phyloP scores from a whole-genome alignment of 2,797 vertebrate species.

The Spinibarbus caldwelli region DNA sequence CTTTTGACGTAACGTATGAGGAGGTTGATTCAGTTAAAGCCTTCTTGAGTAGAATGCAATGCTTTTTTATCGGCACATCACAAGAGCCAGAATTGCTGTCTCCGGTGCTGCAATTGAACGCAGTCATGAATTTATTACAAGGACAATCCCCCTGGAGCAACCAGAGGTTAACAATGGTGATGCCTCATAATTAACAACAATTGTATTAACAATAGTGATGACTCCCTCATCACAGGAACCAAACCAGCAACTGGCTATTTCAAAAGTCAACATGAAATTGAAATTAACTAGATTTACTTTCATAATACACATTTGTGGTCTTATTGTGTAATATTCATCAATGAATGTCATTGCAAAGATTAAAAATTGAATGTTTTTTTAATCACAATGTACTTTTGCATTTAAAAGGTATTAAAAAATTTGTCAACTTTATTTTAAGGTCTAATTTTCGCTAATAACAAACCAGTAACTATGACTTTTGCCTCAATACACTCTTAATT shows the following conservation, averaged over 20 bases:
- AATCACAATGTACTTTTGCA: too few species aligned
- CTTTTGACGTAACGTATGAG: background rate
- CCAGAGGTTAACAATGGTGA: constrained; percentile 3
- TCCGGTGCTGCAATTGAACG: background rate
- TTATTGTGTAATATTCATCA: background rate
- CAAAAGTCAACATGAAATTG: background rate
- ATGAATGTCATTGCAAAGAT: background rate
- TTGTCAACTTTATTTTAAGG: background rate
- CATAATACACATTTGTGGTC: background rate
- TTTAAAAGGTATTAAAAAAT: background rate
- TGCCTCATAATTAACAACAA: constrained; percentile 19
- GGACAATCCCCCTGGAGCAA: background rate
- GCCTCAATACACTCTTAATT: background rate
- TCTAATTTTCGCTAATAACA: background rate
- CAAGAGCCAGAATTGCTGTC: background rate
- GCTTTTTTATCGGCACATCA: constrained; percentile 10
- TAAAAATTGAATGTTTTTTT: too few species aligned
- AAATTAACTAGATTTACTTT: background rate
- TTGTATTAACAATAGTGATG: constrained; percentile 20
- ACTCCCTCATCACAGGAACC: background rate
- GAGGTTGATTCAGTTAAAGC: background rate
- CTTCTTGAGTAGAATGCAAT: background rate
- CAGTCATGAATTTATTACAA: constrained; percentile 8
- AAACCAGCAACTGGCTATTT: background rate
- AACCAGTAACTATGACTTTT: background rate